Conservation (phyloP, 1,140 invertebrate genomes). For the Drosophila varians region DNA sequence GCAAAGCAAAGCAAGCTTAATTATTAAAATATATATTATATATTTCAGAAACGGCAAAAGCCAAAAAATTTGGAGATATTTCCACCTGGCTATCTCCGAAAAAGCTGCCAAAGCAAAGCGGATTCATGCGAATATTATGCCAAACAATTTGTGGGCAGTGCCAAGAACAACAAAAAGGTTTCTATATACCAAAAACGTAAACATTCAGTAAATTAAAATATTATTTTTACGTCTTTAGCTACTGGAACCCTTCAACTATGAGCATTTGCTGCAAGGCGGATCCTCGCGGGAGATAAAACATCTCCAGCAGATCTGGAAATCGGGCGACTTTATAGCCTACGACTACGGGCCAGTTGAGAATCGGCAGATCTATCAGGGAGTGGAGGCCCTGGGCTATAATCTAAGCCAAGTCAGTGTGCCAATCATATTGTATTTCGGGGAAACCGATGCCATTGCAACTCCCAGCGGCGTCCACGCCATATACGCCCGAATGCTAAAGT, state of each 20-base stretch:
- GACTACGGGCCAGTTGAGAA: conserved; percentile 82
- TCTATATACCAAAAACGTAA: not conserved
- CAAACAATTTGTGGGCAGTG: conserved; percentile 54
- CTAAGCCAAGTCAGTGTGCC: conserved; percentile 86
- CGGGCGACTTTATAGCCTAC: conserved; percentile 76
- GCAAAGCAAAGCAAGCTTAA: no score
- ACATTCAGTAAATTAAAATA: not conserved
- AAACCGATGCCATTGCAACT: conserved; percentile 89
- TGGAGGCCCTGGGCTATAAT: conserved; percentile 85
- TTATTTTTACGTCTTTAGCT: conserved; percentile 8
- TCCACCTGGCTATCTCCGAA: conserved; percentile 49
- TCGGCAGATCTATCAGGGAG: conserved; percentile 82
- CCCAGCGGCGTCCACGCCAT: conserved; percentile 86
- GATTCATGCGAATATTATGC: conserved; percentile 62
- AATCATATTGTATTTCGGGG: conserved; percentile 88
- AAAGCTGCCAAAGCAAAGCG: conserved; percentile 43
- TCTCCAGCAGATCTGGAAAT: conserved; percentile 76
- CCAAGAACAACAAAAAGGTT: conserved; percentile 61
- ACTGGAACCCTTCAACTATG: conserved; percentile 65
- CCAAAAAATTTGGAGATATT: conserved; percentile 50
- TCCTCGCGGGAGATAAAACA: conserved; percentile 64
- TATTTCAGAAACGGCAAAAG: conserved; percentile 52
- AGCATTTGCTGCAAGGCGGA: conserved; percentile 67
- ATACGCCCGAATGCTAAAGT: conserved; percentile 80
- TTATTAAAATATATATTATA: not conserved